phyloP scores from a whole-genome alignment of 1,140 invertebrate genomes.

The Plectrocnemia conspersa region DNA sequence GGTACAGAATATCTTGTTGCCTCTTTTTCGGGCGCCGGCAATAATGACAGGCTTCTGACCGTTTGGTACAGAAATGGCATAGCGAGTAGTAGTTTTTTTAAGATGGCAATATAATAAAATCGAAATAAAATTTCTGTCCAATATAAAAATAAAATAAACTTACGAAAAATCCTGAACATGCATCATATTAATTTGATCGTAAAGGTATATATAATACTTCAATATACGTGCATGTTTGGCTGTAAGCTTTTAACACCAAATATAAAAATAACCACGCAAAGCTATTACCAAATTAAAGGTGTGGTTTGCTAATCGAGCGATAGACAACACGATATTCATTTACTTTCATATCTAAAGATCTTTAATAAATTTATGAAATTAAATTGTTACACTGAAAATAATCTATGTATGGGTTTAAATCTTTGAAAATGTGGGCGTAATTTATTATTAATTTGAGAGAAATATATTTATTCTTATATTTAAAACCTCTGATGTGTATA shows the following conservation, averaged over 20 bases:
- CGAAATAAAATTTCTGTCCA: no score
- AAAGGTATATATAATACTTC: background rate
- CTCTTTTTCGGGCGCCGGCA: constrained; percentile 22
- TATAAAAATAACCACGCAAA: constrained; percentile 4
- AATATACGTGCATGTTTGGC: no score
- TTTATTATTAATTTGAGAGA: background rate
- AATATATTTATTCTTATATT: background rate
- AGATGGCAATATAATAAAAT: background rate
- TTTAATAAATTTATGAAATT: background rate
- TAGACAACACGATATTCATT: background rate
- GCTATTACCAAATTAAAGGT: constrained; percentile 8
- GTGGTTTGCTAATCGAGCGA: constrained; percentile 1
- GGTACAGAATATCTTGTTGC: constrained; percentile 14
- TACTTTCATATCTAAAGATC: constrained; percentile 1
- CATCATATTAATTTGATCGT: background rate
- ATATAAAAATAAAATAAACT: background rate
- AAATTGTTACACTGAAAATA: background rate
- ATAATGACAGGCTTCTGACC: constrained; percentile 23
- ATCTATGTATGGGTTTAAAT: background rate
- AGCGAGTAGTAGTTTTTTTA: background rate
- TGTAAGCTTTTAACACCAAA: no score
- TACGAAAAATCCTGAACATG: background rate
- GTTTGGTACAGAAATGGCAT: constrained; percentile 11
- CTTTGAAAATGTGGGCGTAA: background rate
- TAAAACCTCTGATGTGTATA: background rate